A percentile compares a stretch with the other conserved stretches of the same genome.
phyloP scores from a whole-genome alignment of 2,888 invertebrate species.

The Pseudococcus longispinus region DNA sequence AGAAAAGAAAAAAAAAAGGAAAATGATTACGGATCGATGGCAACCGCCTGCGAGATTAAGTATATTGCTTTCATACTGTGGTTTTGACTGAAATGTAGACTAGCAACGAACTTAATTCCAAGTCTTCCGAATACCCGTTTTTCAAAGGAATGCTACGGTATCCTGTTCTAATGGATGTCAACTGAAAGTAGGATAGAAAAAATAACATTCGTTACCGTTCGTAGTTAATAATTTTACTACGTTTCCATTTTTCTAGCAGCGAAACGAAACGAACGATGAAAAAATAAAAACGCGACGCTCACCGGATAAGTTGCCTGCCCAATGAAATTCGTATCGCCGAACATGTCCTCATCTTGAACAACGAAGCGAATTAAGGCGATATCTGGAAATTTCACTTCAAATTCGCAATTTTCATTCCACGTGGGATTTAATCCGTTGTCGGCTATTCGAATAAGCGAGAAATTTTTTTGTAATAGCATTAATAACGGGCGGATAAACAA shows the following conservation, averaged over 20 bases:
- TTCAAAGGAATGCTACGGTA: slow-evolving; percentile 89
- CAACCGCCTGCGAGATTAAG: background rate
- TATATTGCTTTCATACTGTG: slow-evolving; percentile 58
- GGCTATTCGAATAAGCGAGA: slow-evolving; percentile 64
- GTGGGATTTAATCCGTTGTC: slow-evolving; percentile 94
- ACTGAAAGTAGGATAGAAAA: slow-evolving; percentile 63
- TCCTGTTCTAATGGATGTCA: slow-evolving; percentile 80
- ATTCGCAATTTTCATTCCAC: slow-evolving; percentile 88
- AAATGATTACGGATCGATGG: too few species aligned
- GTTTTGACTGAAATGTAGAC: slow-evolving; percentile 77
- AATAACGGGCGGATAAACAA: background rate
- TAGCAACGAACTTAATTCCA: slow-evolving; percentile 88
- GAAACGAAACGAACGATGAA: too few species aligned
- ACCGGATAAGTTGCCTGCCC: slow-evolving; percentile 95
- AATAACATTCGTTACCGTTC: too few species aligned
- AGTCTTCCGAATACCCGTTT: slow-evolving; percentile 89
- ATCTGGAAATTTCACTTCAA: slow-evolving; percentile 80
- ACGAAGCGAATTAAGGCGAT: slow-evolving; percentile 85
- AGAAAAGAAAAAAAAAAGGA: too few species aligned
- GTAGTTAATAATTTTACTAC: too few species aligned
- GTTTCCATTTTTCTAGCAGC: too few species aligned
- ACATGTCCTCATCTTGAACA: slow-evolving; percentile 95
- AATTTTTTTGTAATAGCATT: background rate
- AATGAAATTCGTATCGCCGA: slow-evolving; percentile 94
- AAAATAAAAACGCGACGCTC: slow-evolving; percentile 58